Percentiles rank a stretch among this genome's conserved stretches.
Conservation (phyloP, 2,888 invertebrate genomes). For the Anthophora plumipes region DNA sequence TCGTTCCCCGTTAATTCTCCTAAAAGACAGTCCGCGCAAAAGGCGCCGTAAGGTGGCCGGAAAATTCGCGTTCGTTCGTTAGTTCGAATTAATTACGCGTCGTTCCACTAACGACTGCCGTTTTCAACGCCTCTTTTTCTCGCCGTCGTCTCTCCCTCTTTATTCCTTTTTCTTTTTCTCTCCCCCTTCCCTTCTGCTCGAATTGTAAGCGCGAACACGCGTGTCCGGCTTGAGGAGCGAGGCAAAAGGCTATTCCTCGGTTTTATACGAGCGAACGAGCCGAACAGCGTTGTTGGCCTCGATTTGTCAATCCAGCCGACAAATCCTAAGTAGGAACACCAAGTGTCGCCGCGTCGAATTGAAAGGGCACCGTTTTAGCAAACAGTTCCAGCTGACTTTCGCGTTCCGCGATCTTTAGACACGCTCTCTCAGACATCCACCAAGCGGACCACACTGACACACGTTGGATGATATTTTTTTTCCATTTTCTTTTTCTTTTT, state of each 20-base stretch:
- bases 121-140: slow-evolving; percentile 80
- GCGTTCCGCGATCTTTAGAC: slow-evolving; percentile 44
- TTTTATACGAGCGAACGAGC: slow-evolving; percentile 35
- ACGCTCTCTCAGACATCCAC: slow-evolving; percentile 12
- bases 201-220: neutral
- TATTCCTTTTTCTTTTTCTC: slow-evolving; percentile 74
- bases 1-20: slow-evolving; percentile 8
- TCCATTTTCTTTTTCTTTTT: no score
- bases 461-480: no score
- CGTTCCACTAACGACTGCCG: slow-evolving; percentile 78
- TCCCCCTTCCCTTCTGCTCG: slow-evolving; percentile 24
- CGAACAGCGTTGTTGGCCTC: slow-evolving; percentile 70
- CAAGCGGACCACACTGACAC: neutral
- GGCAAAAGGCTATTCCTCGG: slow-evolving; percentile 47
- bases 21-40: slow-evolving; percentile 15
- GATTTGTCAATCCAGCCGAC: slow-evolving; percentile 75
- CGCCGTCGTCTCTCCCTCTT: slow-evolving; percentile 42
- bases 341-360: slow-evolving; percentile 61
- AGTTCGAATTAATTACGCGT: slow-evolving; percentile 79
- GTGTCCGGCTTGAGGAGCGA: slow-evolving; percentile 38
- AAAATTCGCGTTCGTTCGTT: slow-evolving; percentile 75
- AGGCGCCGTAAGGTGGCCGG: slow-evolving; percentile 18
- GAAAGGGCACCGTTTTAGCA: slow-evolving; percentile 61
- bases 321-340: slow-evolving; percentile 72
- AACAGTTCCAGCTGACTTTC: slow-evolving; percentile 52